phyloP scores from a whole-genome alignment of 2,113 vertebrate species.

The Cromileptes altivelis region DNA sequence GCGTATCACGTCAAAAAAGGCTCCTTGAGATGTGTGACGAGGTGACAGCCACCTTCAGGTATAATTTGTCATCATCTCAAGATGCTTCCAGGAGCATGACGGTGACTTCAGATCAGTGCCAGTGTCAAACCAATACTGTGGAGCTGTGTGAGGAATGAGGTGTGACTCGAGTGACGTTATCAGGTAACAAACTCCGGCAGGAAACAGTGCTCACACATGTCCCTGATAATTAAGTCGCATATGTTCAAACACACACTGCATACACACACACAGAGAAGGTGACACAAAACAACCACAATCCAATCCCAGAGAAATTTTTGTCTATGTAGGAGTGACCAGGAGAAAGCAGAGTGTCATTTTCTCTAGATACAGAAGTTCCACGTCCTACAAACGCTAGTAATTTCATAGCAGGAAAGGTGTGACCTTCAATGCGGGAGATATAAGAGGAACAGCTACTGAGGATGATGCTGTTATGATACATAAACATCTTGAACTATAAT shows the following conservation, averaged over 20 bases:
- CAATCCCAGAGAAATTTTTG: background rate
- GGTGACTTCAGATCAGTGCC: conserved; percentile 20
- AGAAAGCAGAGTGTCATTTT: background rate
- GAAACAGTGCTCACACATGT: background rate
- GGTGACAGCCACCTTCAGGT: background rate
- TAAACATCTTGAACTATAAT: conserved; percentile 34
- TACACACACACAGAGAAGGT: background rate
- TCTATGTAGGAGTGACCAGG: background rate
- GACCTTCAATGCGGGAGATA: background rate
- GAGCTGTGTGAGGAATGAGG: background rate
- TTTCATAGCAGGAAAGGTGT: background rate
- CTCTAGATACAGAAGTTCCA: background rate
- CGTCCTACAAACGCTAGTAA: background rate
- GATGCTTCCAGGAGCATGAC: background rate
- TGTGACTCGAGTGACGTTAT: conserved; percentile 3
- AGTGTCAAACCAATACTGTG: background rate
- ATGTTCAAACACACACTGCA: background rate
- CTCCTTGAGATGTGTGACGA: background rate
- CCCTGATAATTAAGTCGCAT: background rate
- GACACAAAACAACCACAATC: background rate
- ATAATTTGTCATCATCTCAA: conserved; percentile 7
- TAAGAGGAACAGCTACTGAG: background rate
- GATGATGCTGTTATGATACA: conserved; percentile 13
- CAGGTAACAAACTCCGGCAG: background rate
- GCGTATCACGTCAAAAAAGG: background rate